Percentiles rank a stretch among this genome's conserved stretches.
Evolutionary conservation across 2,888 invertebrate species (phyloP).

Genomic region (Biston betularia): DNA sequence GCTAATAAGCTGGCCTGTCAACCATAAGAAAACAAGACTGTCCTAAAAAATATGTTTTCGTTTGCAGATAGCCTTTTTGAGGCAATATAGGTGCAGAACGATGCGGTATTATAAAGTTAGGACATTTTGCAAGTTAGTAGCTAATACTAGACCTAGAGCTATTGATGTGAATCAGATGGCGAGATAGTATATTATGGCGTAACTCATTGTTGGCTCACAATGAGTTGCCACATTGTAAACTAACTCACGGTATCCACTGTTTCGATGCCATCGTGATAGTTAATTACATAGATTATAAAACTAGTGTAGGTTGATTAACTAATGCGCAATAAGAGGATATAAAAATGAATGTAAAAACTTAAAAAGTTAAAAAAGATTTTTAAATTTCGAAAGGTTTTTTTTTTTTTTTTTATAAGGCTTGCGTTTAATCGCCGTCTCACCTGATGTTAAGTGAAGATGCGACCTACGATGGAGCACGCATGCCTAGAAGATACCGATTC

Average conservation of each 20-base stretch:
- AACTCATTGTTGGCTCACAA: slow-evolving; percentile 39
- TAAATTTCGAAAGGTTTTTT: too few relatives aligned
- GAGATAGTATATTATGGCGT: slow-evolving; percentile 32
- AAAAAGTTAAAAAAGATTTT: too few relatives aligned
- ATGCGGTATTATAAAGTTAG: background rate
- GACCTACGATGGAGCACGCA: too few relatives aligned
- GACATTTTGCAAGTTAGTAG: slow-evolving; percentile 18
- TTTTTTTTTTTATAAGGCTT: too few relatives aligned
- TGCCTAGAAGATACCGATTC: too few relatives aligned
- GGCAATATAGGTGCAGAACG: background rate
- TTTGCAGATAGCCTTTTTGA: too few relatives aligned
- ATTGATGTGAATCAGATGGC: slow-evolving; percentile 42
- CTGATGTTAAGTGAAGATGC: too few relatives aligned
- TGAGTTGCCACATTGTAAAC: slow-evolving; percentile 36
- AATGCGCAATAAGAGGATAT: background rate
- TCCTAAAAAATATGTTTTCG: too few relatives aligned
- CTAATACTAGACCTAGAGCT: slow-evolving; percentile 22
- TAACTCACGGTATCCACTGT: slow-evolving; percentile 24
- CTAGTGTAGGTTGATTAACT: slow-evolving; percentile 2
- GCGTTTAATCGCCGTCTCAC: too few relatives aligned
- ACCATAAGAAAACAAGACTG: too few relatives aligned
- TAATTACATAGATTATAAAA: slow-evolving; percentile 37
- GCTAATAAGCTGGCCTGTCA: too few relatives aligned
- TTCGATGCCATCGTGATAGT: slow-evolving; percentile 32
- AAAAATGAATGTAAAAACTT: too few relatives aligned